These are phyloP conservation scores for Apamea anceps DNA, from an alignment of 2,888 invertebrate genomes.

Conservation along the genomic window DNA sequence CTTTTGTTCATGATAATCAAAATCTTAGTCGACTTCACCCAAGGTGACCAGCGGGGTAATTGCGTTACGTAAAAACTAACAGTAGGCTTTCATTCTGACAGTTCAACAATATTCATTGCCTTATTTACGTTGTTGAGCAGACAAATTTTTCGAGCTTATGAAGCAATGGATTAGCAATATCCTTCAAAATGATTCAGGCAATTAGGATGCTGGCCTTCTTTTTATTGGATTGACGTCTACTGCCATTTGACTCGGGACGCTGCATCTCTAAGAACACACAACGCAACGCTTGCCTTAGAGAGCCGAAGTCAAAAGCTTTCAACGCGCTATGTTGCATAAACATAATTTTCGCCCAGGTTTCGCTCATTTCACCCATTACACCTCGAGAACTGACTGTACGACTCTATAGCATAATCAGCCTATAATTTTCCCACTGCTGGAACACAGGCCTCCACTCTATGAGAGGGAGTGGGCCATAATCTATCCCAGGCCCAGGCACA, in stretches of 20 bases:
- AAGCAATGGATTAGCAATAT: not conserved
- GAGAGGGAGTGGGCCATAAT: no score
- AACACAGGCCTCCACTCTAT: not conserved
- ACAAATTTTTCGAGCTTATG: no score
- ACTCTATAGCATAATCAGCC: not conserved
- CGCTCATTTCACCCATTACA: no score
- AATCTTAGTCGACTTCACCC: not conserved
- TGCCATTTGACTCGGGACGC: not conserved
- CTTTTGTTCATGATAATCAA: not conserved
- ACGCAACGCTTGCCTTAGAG: not conserved
- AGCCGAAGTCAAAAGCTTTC: not conserved
- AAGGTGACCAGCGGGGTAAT: not conserved
- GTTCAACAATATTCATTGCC: not conserved
- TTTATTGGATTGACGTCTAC: not conserved
- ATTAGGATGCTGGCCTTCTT: not conserved
- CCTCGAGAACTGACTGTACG: not conserved
- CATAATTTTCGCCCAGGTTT: not conserved
- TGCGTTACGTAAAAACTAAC: not conserved
- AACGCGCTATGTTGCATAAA: not conserved
- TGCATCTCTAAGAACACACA: not conserved
- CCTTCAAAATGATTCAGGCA: no score
- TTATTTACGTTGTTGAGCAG: not conserved
- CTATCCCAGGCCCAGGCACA: no score
- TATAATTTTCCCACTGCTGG: not conserved
- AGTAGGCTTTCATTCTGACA: not conserved